Evolutionary conservation across 2,113 vertebrate genomes (phyloP).

Genomic region (Erythrocebus patas): DNA sequence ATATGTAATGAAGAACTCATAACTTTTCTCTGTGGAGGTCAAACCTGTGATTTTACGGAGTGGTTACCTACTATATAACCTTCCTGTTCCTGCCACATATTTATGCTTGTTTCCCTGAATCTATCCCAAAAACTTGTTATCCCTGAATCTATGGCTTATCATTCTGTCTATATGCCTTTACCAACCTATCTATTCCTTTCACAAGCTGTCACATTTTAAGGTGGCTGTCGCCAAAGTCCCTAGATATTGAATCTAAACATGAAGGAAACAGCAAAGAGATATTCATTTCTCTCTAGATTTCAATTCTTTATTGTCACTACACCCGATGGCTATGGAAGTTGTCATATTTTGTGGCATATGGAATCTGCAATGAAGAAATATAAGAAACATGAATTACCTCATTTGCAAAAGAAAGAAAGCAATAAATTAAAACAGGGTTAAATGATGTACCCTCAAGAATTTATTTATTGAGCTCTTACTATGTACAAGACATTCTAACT

Average conservation of each 20-base stretch:
- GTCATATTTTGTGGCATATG: neutral
- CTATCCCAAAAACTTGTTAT: neutral
- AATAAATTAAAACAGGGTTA: neutral
- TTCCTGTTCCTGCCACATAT: neutral
- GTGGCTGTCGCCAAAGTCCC: neutral
- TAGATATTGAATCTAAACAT: neutral
- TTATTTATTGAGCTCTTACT: neutral
- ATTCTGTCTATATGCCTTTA: slow-evolving; percentile 14
- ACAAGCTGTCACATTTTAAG: slow-evolving; percentile 18
- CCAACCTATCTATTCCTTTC: neutral
- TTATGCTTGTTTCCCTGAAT: neutral
- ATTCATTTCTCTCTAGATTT: neutral
- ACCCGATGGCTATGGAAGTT: neutral
- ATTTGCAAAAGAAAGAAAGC: neutral
- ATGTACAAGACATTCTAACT: neutral
- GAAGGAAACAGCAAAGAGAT: neutral
- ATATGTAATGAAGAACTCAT: neutral
- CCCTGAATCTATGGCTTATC: neutral
- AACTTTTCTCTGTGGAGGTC: neutral
- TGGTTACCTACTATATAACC: neutral
- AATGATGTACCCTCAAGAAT: neutral
- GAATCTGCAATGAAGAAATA: neutral
- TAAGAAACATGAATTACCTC: neutral
- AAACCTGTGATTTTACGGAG: neutral
- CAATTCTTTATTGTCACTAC: neutral